Base-by-base conservation (phyloP, 2,113 vertebrate genomes). In the Atlantisia rogersi region DNA sequence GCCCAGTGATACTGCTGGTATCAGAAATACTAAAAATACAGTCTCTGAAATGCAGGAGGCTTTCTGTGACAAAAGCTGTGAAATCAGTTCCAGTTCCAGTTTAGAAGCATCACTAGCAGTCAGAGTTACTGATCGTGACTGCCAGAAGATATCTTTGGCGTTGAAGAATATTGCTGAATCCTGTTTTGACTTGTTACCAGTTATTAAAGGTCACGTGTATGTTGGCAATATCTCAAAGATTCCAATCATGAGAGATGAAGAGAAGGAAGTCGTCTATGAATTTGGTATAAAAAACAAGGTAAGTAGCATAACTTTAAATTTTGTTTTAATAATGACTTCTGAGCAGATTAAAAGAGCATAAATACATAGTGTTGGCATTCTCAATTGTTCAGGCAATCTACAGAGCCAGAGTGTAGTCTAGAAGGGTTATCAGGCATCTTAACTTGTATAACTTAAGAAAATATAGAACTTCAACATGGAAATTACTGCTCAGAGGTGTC, bases 121-220 rank as follows among this genome's bases (percentile, higher is more conserved):
- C 8, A 86, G 93, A 24, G 59, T 50, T 4, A 28, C n/a, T 17
- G 97, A 97, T 91, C 56, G 92, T 6, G 89, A 95, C 8, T 92
- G 78, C 22, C 64, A 91, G 28, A 89, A 96, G 29, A 93, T 98
- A 28, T 76, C 84, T 6, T 93, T 71, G 1, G 98, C 97, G 8
- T 95, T 99, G 79, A 97, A 97, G 77, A 99, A 98, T 96, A 97
- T 99, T 16, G 95, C 97, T 5, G 95, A 97, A 26, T 95, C 98
- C 7, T 98, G 97, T 87, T 99, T 99, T 93, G 99, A 99, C 76
- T 93, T 99, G 55, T 80, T 99, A 12, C 99, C 99, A 58, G 99
- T 99, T 94, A 98, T 99, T 80, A 97, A 97, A 68, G 98, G 99
- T 94, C 99, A 99, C 0, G 44, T 99, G 35, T 90, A 95, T 42